Evolutionary conservation across 2,888 invertebrate species (phyloP), one percentile per base, ranked within the genome.

Genomic region (Phaedon cochleariae): DNA sequence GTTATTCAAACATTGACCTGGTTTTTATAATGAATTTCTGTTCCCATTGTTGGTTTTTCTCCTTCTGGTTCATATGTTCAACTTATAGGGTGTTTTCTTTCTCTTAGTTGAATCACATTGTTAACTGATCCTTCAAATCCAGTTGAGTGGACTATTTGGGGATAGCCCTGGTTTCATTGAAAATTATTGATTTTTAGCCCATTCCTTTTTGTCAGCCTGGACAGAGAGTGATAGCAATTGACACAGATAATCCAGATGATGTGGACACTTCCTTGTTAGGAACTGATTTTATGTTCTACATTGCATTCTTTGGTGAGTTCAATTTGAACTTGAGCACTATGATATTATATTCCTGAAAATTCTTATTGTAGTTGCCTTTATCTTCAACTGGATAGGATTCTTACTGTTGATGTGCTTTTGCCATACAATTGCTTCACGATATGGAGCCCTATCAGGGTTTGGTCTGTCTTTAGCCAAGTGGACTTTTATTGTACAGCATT

Each of bases 301-400:
- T 94, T 68, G 94, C 96, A 45, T 96, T 96, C 85, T 90, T 96
- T 79, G 91, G 93, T 94, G 85, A 85, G 85, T 70, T 45, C 3
- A 4, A 18, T 4, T 20, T 1, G 2, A 2, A 20, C 15, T 34
- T 9, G 1, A 2, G 20, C 12, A 10, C 4, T 41, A 3, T 4
- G 4, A 15, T 17, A 10, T 18, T 37, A 51, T 52, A 52, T 10
- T 53, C 15, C 3, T 46, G 15, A 2, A 18, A 2, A 17, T 7
- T 18, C 26, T 45, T 22, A 17, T 85, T 86, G 51, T 85, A 94
- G 96, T 96, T 83, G 94, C 96, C 75, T 96, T 97, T 86, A 89
- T 96, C 54, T 96, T 97, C 86, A 97, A 97, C 85, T 97, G 96
- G 96, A 91, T 97, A 80, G 97, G 97, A 12, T 96, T 97, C 83